phyloP scores from a whole-genome alignment of 2,797 vertebrate genomes.

The Stomatorhinus walkeri region DNA sequence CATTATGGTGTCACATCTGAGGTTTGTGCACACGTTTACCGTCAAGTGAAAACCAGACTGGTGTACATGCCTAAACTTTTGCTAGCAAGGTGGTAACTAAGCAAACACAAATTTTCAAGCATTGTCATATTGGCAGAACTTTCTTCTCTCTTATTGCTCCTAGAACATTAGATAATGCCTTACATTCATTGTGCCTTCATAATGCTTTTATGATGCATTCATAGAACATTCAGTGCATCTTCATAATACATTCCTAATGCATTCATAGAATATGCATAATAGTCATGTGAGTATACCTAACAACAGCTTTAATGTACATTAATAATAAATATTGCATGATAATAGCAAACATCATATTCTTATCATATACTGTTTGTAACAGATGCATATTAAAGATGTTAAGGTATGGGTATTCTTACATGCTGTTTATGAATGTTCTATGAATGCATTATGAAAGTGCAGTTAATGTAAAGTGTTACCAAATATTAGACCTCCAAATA shows the following conservation, averaged over 20 bases:
- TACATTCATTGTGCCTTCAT: not conserved
- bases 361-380: not conserved
- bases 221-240: not conserved
- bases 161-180: not conserved
- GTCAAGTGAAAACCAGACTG: not conserved
- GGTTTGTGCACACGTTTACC: not conserved
- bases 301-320: not conserved
- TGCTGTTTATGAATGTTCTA: not conserved
- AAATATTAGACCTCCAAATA: not conserved
- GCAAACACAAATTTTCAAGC: not conserved
- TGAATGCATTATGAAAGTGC: not conserved
- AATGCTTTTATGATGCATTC: not conserved
- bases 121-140: not conserved
- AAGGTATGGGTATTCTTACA: not conserved
- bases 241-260: not conserved
- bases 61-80: not conserved
- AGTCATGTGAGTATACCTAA: not conserved
- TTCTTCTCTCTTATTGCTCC: not conserved
- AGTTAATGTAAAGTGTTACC: not conserved
- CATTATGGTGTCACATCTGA: not conserved
- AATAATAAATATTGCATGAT: not conserved
- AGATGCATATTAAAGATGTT: not conserved
- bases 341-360: not conserved
- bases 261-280: not conserved
- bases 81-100: not conserved